phyloP scores from a whole-genome alignment of 2,888 invertebrate species.

The Caprella mutica region DNA sequence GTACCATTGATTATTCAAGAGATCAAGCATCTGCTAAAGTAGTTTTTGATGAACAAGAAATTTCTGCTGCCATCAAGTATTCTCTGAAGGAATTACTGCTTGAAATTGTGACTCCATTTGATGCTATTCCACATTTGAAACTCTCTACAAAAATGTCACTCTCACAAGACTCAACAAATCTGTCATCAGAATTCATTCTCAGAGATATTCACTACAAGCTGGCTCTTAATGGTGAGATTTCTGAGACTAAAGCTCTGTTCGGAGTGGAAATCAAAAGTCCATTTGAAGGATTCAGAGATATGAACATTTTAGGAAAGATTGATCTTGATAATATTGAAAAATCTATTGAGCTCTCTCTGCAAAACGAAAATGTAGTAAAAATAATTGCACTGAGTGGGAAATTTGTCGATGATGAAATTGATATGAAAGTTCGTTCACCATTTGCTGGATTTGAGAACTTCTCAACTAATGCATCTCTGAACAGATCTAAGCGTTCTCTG shows the following conservation, averaged over 20 bases:
- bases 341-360: conserved; percentile 15
- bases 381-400: conserved; percentile 23
- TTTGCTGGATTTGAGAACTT: conserved; percentile 19
- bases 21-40: conserved; percentile 9
- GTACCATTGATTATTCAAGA: conserved; percentile 6
- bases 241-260: background rate
- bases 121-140: conserved; percentile 5
- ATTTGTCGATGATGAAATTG: conserved; percentile 15
- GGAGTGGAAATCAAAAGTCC: conserved; percentile 13
- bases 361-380: conserved; percentile 12
- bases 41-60: conserved; percentile 14
- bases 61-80: conserved; percentile 3
- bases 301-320: conserved; percentile 10
- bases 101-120: conserved; percentile 21
- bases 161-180: background rate
- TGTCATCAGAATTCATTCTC: background rate
- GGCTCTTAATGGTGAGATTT: background rate
- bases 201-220: conserved; percentile 19
- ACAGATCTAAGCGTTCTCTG: conserved; percentile 25
- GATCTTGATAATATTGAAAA: conserved; percentile 22
- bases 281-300: conserved; percentile 13
- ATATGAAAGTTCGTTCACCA: conserved; percentile 22
- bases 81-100: conserved; percentile 10
- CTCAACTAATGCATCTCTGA: conserved; percentile 13
- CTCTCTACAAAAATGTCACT: conserved; percentile 10